These are phyloP conservation scores for Drosophila ezoana DNA, from an alignment of 2,888 invertebrate species.

Conservation along the genomic window DNA sequence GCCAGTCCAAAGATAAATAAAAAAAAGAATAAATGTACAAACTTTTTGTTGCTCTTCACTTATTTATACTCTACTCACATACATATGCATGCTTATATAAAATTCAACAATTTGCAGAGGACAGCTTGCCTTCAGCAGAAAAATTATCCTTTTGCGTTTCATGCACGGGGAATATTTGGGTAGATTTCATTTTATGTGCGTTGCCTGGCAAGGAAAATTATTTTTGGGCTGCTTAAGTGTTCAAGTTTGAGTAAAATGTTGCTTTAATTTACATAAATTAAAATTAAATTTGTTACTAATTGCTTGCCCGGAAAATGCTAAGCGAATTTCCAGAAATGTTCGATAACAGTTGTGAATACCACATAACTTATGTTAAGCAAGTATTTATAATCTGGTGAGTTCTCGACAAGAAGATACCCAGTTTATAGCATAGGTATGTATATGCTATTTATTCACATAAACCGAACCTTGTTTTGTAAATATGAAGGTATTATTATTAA, in stretches of 20 bases:
- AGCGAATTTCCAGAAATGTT: neutral
- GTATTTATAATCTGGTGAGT: neutral
- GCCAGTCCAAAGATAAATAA: conserved; percentile 8
- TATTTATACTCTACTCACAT: conserved; percentile 41
- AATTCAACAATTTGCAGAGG: conserved; percentile 54
- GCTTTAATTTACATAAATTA: conserved; percentile 41
- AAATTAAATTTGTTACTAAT: conserved; percentile 28
- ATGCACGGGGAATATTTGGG: conserved; percentile 29
- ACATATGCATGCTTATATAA: conserved; percentile 27
- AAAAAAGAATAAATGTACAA: conserved; percentile 29
- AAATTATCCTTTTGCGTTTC: conserved; percentile 31
- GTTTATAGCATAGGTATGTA: too few species aligned
- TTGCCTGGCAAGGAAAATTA: conserved; percentile 1
- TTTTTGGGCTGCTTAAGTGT: conserved; percentile 18
- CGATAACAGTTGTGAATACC: neutral
- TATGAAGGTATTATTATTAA: too few species aligned
- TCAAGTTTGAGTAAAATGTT: conserved; percentile 25
- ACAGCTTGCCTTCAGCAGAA: conserved; percentile 26
- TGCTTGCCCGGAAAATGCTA: conserved; percentile 14
- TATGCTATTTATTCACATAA: too few species aligned
- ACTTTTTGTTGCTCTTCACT: conserved; percentile 44
- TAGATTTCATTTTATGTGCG: conserved; percentile 23
- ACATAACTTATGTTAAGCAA: neutral
- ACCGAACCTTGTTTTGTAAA: too few species aligned
- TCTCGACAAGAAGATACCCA: too few species aligned